Percentiles rank a stretch among this genome's conserved stretches.
Conservation (phyloP, 2,797 vertebrate genomes). For the Choloepus didactylus region DNA sequence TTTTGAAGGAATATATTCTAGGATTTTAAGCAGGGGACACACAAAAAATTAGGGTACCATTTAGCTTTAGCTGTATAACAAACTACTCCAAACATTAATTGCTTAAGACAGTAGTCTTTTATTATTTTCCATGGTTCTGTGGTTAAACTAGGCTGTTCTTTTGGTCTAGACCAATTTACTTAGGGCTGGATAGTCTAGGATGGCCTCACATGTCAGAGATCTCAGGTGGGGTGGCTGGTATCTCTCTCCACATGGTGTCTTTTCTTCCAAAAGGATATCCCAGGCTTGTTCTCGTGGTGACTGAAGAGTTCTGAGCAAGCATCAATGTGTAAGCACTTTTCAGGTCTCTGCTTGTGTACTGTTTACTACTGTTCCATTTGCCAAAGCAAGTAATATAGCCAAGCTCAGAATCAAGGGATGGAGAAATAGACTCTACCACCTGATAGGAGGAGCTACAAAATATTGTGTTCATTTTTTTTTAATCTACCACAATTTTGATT, state of each 20-base stretch:
- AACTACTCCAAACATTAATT: not conserved
- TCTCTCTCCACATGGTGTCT: not conserved
- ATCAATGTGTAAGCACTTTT: not conserved
- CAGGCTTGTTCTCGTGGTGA: constrained; percentile 9
- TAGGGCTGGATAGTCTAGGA: not conserved
- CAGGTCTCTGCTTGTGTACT: not conserved
- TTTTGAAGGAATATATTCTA: constrained; percentile 24
- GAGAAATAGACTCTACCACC: constrained; percentile 41
- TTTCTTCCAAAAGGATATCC: not conserved
- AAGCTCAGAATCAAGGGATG: constrained; percentile 37
- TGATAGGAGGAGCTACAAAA: not conserved
- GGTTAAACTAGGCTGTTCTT: not conserved
- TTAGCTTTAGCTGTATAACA: constrained; percentile 42
- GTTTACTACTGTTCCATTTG: constrained; percentile 12
- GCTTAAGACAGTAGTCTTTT: constrained; percentile 38
- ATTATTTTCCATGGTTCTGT: constrained; percentile 33
- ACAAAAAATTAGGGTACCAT: not conserved
- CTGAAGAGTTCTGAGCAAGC: not conserved
- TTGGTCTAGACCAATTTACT: not conserved
- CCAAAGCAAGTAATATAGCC: not conserved
- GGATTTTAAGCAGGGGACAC: constrained; percentile 40
- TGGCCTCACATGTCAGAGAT: not conserved
- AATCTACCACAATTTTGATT: constrained; percentile 15
- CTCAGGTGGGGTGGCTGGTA: not conserved
- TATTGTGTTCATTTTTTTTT: not conserved